phyloP scores from a whole-genome alignment of 2,113 vertebrate genomes.

The Psittacara wagleri region DNA sequence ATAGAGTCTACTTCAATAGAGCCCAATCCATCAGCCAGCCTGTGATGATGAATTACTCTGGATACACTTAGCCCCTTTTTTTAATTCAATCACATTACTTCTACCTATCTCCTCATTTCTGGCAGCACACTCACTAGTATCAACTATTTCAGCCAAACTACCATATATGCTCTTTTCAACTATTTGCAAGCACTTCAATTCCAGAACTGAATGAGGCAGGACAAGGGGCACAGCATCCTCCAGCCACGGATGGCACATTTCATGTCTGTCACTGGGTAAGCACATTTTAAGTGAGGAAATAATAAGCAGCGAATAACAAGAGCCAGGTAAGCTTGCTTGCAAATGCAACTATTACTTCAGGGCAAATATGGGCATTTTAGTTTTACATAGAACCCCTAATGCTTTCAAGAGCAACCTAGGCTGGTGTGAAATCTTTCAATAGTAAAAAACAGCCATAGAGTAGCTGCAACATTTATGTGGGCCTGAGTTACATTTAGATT shows the following conservation, averaged over 20 bases:
- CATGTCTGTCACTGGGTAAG: not conserved
- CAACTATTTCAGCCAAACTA: not conserved
- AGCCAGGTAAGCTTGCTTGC: not conserved
- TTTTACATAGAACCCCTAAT: not conserved
- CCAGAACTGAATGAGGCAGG: not conserved
- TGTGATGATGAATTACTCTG: not conserved
- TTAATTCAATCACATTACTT: not conserved
- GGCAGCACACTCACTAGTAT: accelerated
- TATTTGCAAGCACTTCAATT: not conserved
- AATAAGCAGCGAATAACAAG: not conserved
- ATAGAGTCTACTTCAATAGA: not conserved
- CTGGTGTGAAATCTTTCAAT: not conserved
- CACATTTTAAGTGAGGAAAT: not conserved
- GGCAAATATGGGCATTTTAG: not conserved
- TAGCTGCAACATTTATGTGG: not conserved
- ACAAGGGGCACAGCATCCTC: not conserved
- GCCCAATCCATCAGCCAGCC: not conserved
- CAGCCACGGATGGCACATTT: not conserved
- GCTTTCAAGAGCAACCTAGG: not conserved
- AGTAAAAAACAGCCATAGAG: not conserved
- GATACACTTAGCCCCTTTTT: not conserved
- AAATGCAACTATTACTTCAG: not conserved
- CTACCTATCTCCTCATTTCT: not conserved
- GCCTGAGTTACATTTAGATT: not conserved
- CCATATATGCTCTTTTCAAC: not conserved